Evolutionary conservation across 1,140 invertebrate species (phyloP).

Genomic region (Pseudoatta argentina): DNA sequence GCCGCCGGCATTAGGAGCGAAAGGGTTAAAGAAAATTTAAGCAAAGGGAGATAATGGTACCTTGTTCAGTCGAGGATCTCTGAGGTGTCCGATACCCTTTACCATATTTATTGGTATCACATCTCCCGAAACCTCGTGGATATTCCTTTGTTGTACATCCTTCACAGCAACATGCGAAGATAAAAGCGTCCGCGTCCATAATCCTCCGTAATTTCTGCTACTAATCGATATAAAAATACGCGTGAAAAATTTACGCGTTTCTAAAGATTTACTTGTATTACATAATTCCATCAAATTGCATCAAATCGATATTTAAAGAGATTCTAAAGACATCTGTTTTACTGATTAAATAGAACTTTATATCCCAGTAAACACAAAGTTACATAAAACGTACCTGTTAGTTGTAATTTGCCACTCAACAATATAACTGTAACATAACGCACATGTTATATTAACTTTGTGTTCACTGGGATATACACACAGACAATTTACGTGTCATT

Average conservation of each 20-base stretch:
- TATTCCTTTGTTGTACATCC: conserved; percentile 83
- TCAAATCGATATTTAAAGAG: background rate
- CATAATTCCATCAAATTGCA: background rate
- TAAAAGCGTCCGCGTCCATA: conserved; percentile 78
- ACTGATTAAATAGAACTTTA: too few relatives aligned
- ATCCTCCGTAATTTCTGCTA: conserved; percentile 78
- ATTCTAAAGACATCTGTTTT: too few relatives aligned
- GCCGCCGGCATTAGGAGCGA: too few relatives aligned
- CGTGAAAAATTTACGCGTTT: background rate
- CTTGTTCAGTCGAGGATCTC: conserved; percentile 89
- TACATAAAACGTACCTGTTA: too few relatives aligned
- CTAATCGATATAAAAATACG: conserved; percentile 73
- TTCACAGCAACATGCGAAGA: conserved; percentile 75
- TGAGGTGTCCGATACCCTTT: conserved; percentile 89
- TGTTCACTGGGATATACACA: too few relatives aligned
- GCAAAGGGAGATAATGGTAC: conserved; percentile 75
- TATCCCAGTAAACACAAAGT: too few relatives aligned
- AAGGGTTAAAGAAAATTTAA: too few relatives aligned
- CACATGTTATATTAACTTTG: too few relatives aligned
- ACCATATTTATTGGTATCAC: conserved; percentile 89
- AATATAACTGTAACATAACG: too few relatives aligned
- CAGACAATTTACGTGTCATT: too few relatives aligned
- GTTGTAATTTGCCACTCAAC: too few relatives aligned
- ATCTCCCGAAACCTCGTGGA: conserved; percentile 88
- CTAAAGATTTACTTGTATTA: too few relatives aligned